Evolutionary conservation across 2,888 invertebrate genomes (phyloP).

Genomic region (Drosophila longiperda): DNA sequence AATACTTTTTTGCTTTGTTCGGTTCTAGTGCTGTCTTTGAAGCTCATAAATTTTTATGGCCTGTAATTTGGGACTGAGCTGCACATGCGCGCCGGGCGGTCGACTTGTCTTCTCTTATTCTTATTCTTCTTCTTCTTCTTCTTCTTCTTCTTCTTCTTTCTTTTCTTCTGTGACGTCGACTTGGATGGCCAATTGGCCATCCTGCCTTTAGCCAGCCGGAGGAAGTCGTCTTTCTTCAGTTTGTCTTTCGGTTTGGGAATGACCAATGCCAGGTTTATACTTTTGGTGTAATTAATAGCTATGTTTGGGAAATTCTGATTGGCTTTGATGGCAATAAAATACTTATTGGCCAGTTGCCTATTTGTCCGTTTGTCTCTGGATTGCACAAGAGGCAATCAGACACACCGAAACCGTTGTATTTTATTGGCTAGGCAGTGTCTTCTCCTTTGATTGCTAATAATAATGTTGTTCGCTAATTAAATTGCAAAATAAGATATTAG

Average conservation of each 20-base stretch:
- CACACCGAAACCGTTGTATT: slow-evolving; percentile 19
- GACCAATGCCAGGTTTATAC: slow-evolving; percentile 59
- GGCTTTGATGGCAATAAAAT: slow-evolving; percentile 50
- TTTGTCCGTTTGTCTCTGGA: slow-evolving; percentile 12
- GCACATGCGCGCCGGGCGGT: slow-evolving; percentile 71
- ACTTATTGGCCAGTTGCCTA: slow-evolving; percentile 4
- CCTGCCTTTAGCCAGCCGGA: slow-evolving; percentile 1
- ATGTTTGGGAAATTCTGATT: slow-evolving; percentile 53
- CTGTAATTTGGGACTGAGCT: slow-evolving; percentile 72
- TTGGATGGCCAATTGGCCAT: slow-evolving; percentile 24
- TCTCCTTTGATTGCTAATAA: slow-evolving; percentile 53
- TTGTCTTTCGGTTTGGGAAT: slow-evolving; percentile 49
- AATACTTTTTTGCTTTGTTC: slow-evolving; percentile 49
- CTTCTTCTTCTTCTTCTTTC: slow-evolving; percentile 14
- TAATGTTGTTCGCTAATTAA: slow-evolving; percentile 65
- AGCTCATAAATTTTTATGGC: slow-evolving; percentile 76
- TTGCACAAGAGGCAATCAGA: slow-evolving; percentile 42
- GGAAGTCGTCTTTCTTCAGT: slow-evolving; percentile 38
- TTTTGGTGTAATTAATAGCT: slow-evolving; percentile 65
- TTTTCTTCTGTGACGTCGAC: slow-evolving; percentile 24
- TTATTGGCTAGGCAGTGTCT: slow-evolving; percentile 26
- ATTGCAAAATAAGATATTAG: slow-evolving; percentile 47
- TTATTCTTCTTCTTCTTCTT: slow-evolving; percentile 15
- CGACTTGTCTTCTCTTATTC: slow-evolving; percentile 33
- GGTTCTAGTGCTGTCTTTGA: slow-evolving; percentile 58